Base-by-base conservation (phyloP, 53 echinoderm and acorn worm species). In the Henricia sp. region DNA sequence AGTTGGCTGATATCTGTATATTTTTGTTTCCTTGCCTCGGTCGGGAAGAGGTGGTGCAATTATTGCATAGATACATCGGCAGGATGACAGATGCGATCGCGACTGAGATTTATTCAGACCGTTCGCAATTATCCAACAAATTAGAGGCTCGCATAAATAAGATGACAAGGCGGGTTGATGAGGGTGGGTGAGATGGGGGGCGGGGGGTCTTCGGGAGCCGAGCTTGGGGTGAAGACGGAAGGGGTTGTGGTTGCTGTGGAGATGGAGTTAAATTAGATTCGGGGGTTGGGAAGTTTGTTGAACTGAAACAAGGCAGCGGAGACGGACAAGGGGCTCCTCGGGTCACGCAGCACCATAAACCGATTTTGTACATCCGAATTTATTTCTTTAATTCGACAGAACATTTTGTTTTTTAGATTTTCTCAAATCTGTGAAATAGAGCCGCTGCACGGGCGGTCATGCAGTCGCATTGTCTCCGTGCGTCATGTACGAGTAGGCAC, bases 91-190 rank as follows among this genome's bases (percentile, higher is more conserved):
- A 76, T 42, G 58, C n/a, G 54, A 54, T 29, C 62, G 28, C 30
- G 52, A 30, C 35, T 33, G 9, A 52, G 73, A 73, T 73, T 73
- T 73, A 73, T 86, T 39, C 52, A 51, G 65, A 50, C 67, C 38
- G 63, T 41, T 62, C 48, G 78, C 78, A 63, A 78, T 78, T 78
- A 59, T 63, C 78, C 78, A 78, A 78, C 78, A 78, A 73, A 73
- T 73, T 73, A 73, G 78, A 78, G 46, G 78, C 44, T 62, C 60
- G 50, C 60, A 63, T 62, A 82, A 82, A 65, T 65, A 82, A 82
- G 46, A 50, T 26, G 51, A 82, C 42, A 57, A 57, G 38, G 58
- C 21, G 78, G 29, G 57, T 24, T 27, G 40, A 58, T 14, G 65
- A 17, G 26, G 75, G 16, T 20, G 40, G 16, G 67, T 37, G 54